These are phyloP conservation scores for Cyclophora punctaria DNA, from an alignment of 2,888 invertebrate species.

Conservation along the genomic window DNA sequence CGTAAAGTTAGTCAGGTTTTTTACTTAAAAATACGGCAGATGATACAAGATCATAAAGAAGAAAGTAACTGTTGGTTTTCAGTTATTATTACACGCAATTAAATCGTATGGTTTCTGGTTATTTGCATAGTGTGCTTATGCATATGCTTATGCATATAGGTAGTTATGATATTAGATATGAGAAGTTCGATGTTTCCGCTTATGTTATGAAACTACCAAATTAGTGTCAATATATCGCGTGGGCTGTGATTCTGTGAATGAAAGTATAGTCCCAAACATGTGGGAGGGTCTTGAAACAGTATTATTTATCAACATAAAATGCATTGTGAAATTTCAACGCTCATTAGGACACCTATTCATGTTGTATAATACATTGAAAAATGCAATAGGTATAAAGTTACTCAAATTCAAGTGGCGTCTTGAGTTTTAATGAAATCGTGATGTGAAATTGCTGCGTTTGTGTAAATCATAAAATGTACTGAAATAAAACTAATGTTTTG, in stretches of 20 bases:
- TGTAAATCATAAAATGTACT: no score
- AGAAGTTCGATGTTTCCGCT: conserved; percentile 51
- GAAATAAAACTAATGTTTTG: no score
- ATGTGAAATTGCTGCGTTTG: no score
- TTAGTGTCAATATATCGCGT: conserved; percentile 57
- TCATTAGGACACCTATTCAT: neutral
- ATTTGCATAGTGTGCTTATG: conserved; percentile 24
- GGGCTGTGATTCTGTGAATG: conserved; percentile 60
- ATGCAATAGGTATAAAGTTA: no score
- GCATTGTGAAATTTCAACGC: neutral
- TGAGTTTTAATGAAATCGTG: no score
- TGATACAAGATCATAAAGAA: conserved; percentile 6
- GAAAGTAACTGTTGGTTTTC: conserved; percentile 11
- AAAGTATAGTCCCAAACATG: conserved; percentile 40
- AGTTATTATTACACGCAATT: conserved; percentile 7
- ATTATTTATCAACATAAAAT: conserved; percentile 30
- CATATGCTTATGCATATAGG: conserved; percentile 26
- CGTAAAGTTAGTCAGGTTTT: no score
- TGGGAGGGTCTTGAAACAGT: conserved; percentile 37
- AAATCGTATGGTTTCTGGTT: conserved; percentile 1
- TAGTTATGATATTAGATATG: conserved; percentile 48
- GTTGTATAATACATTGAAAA: conserved; percentile 7
- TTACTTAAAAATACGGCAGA: no score
- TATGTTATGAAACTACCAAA: conserved; percentile 60
- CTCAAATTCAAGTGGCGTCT: no score